Conservation (phyloP, 1,140 invertebrate genomes). For the Hycleus cichorii region DNA sequence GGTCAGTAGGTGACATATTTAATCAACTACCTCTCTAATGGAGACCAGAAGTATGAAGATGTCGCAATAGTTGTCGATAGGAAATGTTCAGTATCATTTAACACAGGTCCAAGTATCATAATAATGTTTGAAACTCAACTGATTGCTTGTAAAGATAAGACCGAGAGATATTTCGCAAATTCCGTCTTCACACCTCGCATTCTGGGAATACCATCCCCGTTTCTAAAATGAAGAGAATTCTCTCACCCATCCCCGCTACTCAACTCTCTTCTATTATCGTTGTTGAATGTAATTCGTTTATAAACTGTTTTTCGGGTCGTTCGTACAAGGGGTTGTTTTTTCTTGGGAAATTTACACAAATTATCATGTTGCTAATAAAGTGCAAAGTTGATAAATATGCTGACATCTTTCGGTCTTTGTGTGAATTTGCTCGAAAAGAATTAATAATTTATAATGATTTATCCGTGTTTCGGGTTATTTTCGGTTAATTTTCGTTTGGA, state of each 20-base stretch:
- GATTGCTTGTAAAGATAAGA: conserved; percentile 9
- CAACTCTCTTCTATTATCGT: neutral
- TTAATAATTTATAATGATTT: neutral
- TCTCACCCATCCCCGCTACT: too few relatives aligned
- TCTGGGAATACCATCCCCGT: conserved; percentile 9
- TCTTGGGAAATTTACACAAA: too few relatives aligned
- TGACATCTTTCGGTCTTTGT: neutral
- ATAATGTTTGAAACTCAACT: conserved; percentile 7
- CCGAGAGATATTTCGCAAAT: conserved; percentile 18
- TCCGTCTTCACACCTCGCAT: conserved; percentile 17
- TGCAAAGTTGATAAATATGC: too few relatives aligned
- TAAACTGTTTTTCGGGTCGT: conserved; percentile 1
- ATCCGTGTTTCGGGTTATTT: too few relatives aligned
- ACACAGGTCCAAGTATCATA: neutral
- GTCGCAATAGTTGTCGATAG: conserved; percentile 8
- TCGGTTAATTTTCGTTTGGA: too few relatives aligned
- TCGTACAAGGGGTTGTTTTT: neutral
- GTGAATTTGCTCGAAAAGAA: neutral
- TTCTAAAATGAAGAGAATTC: neutral
- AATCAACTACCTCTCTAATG: conserved; percentile 18
- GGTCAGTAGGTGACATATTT: conserved; percentile 16
- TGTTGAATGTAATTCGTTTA: conserved; percentile 10
- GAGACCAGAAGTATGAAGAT: conserved; percentile 14
- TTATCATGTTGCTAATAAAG: too few relatives aligned
- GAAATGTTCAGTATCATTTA: conserved; percentile 4